A percentile compares a stretch with the other conserved stretches of the same genome.
Conservation (phyloP, 2,113 vertebrate genomes). For the Tragelaphus buxtoni region DNA sequence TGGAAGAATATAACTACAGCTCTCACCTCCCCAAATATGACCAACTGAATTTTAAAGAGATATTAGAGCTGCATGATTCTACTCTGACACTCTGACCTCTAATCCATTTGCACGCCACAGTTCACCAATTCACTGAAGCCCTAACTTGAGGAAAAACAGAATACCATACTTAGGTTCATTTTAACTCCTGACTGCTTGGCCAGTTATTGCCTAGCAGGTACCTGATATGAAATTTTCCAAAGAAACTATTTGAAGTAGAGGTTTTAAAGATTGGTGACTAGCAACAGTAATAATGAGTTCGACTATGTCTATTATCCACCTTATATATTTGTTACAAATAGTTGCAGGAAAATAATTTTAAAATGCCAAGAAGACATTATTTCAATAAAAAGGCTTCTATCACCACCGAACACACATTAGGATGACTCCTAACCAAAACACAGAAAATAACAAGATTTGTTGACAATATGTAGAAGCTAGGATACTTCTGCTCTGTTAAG, state of each 20-base stretch:
- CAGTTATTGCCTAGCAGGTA: neutral
- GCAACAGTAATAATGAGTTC: neutral
- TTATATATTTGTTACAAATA: neutral
- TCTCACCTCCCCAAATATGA: neutral
- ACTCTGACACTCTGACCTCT: neutral
- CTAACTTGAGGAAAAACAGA: constrained; percentile 21
- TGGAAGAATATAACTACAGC: neutral
- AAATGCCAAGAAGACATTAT: neutral
- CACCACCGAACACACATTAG: neutral
- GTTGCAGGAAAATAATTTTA: neutral
- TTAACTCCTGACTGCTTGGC: neutral
- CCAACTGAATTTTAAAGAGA: neutral
- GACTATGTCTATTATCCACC: neutral
- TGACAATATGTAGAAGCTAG: neutral
- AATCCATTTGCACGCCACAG: neutral
- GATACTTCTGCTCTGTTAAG: neutral
- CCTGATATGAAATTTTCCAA: constrained; percentile 9
- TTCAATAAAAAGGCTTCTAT: neutral
- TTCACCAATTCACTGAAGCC: neutral
- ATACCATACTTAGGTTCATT: neutral
- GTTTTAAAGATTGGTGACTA: neutral
- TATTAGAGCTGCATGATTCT: neutral
- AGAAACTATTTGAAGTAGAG: neutral
- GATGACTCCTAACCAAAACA: neutral
- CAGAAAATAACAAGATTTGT: neutral